These are phyloP conservation scores for Uria lomvia DNA, from an alignment of 2,113 vertebrate genomes.

Conservation along the genomic window DNA sequence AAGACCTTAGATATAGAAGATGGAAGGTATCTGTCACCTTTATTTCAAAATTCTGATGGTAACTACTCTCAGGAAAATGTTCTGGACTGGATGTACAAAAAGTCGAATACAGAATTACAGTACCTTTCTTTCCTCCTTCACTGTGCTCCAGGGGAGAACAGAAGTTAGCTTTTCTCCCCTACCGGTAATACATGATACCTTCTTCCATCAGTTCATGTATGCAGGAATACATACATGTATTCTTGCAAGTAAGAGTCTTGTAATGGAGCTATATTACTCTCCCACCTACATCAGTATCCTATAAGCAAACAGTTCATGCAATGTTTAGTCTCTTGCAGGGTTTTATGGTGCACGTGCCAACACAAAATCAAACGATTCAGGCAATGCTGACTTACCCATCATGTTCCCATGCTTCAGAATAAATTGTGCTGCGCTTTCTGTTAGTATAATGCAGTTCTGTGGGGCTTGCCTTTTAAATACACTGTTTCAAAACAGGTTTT, in stretches of 20 bases:
- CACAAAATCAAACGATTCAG: neutral
- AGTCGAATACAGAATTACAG: neutral
- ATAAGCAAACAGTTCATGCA: neutral
- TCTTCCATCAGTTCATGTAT: neutral
- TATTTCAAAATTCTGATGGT: neutral
- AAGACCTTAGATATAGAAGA: neutral
- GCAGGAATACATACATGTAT: neutral
- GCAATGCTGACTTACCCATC: neutral
- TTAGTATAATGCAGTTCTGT: neutral
- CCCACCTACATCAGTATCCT: neutral
- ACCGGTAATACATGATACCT: neutral
- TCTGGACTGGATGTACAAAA: neutral
- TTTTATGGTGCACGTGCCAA: neutral
- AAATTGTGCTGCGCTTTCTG: neutral
- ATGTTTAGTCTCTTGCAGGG: neutral
- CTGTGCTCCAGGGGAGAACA: neutral
- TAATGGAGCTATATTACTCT: neutral
- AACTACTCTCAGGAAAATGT: neutral
- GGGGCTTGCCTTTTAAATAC: neutral
- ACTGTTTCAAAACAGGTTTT: constrained; percentile 3
- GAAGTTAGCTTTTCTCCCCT: neutral
- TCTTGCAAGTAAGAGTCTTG: neutral
- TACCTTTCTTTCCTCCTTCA: neutral
- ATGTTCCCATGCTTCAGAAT: neutral
- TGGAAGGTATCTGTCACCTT: neutral